These are phyloP conservation scores for Porphyrio hochstetteri DNA, from an alignment of 2,113 vertebrate genomes.

Conservation along the genomic window DNA sequence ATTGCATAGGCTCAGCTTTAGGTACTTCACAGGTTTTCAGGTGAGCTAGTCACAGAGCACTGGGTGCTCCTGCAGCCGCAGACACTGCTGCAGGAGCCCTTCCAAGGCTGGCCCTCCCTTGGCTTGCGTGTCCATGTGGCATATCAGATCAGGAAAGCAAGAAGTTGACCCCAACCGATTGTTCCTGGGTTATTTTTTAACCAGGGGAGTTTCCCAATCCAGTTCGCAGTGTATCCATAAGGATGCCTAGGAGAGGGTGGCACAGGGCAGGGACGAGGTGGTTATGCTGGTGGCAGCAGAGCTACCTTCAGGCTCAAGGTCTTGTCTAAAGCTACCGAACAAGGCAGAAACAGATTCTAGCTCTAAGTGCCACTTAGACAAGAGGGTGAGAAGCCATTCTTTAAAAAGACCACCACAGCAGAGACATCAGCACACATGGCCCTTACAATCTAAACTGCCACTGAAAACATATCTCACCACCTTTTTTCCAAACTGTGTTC, in stretches of 20 bases:
- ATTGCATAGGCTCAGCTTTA: not conserved
- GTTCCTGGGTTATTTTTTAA: conserved; percentile 34
- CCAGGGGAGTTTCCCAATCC: not conserved
- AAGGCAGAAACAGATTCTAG: not conserved
- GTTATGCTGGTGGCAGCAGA: not conserved
- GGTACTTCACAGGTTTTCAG: not conserved
- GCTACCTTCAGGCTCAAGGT: not conserved
- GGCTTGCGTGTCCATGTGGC: fast-evolving
- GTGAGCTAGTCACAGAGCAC: not conserved
- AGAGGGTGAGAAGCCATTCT: not conserved
- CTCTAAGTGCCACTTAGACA: not conserved
- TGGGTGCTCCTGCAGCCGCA: not conserved
- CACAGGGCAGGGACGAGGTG: not conserved
- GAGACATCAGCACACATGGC: not conserved
- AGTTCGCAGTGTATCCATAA: not conserved
- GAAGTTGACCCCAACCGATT: not conserved
- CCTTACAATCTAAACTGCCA: not conserved
- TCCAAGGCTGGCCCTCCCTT: not conserved
- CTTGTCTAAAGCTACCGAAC: not conserved
- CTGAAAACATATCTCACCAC: not conserved
- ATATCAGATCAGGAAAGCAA: not conserved
- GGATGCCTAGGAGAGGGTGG: not conserved
- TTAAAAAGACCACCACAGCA: not conserved
- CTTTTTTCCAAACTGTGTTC: not conserved
- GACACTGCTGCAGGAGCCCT: not conserved